These are phyloP conservation scores for Anser cygnoides DNA, from an alignment of 2,113 vertebrate genomes.

Conservation along the genomic window DNA sequence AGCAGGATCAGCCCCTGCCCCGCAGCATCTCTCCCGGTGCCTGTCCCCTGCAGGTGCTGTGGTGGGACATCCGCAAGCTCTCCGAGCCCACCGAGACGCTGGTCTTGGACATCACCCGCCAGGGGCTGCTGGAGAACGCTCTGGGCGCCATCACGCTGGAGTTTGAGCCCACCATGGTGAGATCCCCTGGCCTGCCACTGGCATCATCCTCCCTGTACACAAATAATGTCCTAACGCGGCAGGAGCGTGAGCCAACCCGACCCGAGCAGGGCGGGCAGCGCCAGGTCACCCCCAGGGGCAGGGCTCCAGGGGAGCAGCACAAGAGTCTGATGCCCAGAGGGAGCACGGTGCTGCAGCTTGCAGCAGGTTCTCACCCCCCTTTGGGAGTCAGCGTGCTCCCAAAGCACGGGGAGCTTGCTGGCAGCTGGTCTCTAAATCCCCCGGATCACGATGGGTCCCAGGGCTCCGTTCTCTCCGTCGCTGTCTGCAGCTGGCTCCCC, in stretches of 20 bases:
- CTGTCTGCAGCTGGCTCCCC: neutral
- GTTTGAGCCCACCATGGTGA: constrained; percentile 90
- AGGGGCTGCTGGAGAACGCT: constrained; percentile 81
- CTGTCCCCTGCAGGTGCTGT: constrained; percentile 82
- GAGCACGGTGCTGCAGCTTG: neutral
- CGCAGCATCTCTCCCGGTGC: neutral
- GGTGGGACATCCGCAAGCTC: constrained; percentile 94
- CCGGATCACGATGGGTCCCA: neutral
- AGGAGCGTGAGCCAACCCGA: accelerated
- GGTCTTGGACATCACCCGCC: constrained; percentile 84
- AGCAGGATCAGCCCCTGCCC: neutral
- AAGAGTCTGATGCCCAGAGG: neutral
- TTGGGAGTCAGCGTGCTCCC: neutral
- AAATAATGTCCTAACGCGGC: too few relatives aligned
- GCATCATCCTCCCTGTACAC: neutral
- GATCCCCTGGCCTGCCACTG: neutral
- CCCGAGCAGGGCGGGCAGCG: accelerated
- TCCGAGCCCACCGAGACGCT: constrained; percentile 86
- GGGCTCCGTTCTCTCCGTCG: accelerated
- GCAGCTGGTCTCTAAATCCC: neutral
- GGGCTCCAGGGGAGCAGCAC: neutral
- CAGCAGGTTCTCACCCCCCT: neutral
- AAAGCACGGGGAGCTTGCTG: neutral
- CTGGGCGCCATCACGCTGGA: constrained; percentile 88
- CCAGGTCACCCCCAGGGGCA: accelerated